phyloP scores from a whole-genome alignment of 1,140 invertebrate genomes.

The Meloidogyne floridensis region DNA sequence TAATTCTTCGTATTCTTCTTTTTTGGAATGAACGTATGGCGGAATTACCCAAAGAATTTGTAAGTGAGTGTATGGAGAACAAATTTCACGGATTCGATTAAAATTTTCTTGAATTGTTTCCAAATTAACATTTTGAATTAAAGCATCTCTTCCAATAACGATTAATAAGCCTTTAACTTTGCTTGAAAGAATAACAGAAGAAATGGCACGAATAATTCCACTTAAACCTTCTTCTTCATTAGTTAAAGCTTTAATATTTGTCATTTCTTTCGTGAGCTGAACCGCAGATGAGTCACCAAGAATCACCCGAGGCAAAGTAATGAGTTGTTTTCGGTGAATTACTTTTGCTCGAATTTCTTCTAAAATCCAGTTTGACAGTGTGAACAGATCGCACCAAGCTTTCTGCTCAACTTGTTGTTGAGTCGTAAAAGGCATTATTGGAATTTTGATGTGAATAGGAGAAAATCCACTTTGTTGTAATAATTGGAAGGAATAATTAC shows the following conservation, averaged over 20 bases:
- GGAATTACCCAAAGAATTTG: neutral
- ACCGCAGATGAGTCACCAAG: conserved; percentile 12
- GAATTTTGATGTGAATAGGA: neutral
- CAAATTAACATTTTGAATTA: neutral
- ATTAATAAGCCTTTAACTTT: conserved; percentile 10
- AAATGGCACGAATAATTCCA: neutral
- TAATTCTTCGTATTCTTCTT: conserved; percentile 14
- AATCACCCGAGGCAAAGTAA: neutral
- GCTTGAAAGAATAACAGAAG: conserved; percentile 12
- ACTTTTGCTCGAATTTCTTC: conserved; percentile 12
- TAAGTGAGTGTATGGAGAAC: neutral
- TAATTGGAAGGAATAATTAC: neutral
- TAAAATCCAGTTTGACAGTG: neutral
- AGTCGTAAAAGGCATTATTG: neutral
- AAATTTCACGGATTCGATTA: neutral
- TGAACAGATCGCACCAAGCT: conserved; percentile 10
- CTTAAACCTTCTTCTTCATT: neutral
- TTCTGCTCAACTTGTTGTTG: conserved; percentile 7
- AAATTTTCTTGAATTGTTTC: neutral
- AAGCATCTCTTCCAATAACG: neutral
- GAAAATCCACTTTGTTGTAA: conserved; percentile 3
- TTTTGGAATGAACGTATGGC: conserved; percentile 5
- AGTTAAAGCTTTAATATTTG: neutral
- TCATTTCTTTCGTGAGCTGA: neutral
- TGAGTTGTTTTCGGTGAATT: neutral